Conservation (phyloP, 2,888 invertebrate genomes). For the Xanthia icteritia region DNA sequence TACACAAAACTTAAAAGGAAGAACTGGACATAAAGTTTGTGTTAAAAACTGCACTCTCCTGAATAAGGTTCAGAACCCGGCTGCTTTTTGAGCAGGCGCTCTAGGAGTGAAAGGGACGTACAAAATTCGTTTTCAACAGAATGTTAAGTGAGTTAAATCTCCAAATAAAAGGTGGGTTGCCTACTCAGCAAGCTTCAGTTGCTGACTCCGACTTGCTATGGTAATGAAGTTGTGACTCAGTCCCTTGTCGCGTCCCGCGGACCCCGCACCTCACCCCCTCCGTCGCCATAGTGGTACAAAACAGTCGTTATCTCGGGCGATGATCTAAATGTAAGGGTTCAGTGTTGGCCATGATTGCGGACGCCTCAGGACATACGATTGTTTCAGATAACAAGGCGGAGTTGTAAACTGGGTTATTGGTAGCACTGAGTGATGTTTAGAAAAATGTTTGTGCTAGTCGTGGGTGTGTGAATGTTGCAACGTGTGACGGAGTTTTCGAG, state of each 20-base stretch:
- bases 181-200: constrained; percentile 76
- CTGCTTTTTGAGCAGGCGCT: constrained; percentile 45
- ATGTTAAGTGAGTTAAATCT: constrained; percentile 89
- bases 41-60: constrained; percentile 50
- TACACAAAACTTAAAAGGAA: constrained; percentile 38
- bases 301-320: constrained; percentile 81
- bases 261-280: constrained; percentile 49
- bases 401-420: constrained; percentile 70
- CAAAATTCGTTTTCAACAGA: constrained; percentile 83
- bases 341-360: constrained; percentile 77
- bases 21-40: constrained; percentile 26
- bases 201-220: constrained; percentile 81
- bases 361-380: constrained; percentile 82
- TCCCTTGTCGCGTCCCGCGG: constrained; percentile 65
- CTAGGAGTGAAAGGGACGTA: constrained; percentile 73
- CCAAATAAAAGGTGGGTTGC: constrained; percentile 87
- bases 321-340: constrained; percentile 84
- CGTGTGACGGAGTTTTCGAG: constrained; percentile 2
- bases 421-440: constrained; percentile 58
- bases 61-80: constrained; percentile 47
- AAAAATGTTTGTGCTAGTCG: constrained; percentile 56
- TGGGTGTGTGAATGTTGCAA: constrained; percentile 35
- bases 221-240: constrained; percentile 79
- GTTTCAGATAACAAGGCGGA: constrained; percentile 75
- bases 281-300: constrained; percentile 62